These are phyloP conservation scores for Chamaetylas fuelleborni DNA, from an alignment of 2,113 vertebrate genomes.

Conservation along the genomic window DNA sequence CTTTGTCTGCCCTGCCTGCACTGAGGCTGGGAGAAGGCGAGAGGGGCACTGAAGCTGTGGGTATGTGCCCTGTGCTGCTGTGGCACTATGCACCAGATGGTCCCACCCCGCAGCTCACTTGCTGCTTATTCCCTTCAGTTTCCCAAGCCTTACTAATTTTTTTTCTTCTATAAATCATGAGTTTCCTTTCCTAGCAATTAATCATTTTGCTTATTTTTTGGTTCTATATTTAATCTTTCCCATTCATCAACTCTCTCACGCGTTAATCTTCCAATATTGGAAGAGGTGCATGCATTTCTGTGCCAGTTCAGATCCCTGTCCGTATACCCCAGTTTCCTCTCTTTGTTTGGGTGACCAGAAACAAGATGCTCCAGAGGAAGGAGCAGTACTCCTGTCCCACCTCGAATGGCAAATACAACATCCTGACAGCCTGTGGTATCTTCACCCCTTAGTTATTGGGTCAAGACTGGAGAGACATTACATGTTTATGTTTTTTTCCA, in stretches of 20 bases:
- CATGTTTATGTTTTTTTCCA: background rate
- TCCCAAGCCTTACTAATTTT: background rate
- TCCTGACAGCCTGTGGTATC: background rate
- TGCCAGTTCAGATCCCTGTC: background rate
- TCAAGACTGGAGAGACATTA: background rate
- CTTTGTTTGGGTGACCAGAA: background rate
- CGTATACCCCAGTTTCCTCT: background rate
- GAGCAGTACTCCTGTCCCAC: background rate
- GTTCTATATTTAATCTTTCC: conserved; percentile 55
- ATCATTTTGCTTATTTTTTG: conserved; percentile 3
- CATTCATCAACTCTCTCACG: conserved; percentile 12
- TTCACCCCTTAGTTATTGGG: background rate
- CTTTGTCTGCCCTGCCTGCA: background rate
- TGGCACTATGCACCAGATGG: background rate
- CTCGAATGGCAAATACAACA: background rate
- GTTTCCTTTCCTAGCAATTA: conserved; percentile 44
- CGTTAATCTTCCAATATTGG: background rate
- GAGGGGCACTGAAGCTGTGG: background rate
- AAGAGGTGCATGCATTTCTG: background rate
- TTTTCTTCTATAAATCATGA: conserved; percentile 31
- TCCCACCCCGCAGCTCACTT: background rate
- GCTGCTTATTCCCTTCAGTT: background rate
- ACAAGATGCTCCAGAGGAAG: background rate
- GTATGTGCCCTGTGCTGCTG: accelerated
- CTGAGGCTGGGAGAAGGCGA: background rate